phyloP scores from a whole-genome alignment of 2,888 invertebrate genomes.

The Athalia circularis region DNA sequence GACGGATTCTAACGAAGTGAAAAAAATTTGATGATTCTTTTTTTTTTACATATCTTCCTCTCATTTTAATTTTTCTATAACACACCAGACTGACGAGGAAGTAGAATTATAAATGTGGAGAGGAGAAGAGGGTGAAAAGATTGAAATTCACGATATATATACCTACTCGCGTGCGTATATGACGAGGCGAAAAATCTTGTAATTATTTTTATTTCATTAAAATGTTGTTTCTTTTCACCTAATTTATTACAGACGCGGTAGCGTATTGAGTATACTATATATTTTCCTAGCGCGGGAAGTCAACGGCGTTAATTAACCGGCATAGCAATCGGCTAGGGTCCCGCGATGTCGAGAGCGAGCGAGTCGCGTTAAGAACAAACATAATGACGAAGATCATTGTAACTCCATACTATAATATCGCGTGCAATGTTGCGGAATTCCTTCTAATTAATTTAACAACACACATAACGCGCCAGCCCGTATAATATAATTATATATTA shows the following conservation, averaged over 20 bases:
- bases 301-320: slow-evolving; percentile 33
- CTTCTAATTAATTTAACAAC: slow-evolving; percentile 21
- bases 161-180: too few relatives aligned
- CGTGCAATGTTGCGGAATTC: background rate
- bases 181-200: background rate
- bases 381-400: slow-evolving; percentile 23
- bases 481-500: too few relatives aligned
- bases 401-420: background rate
- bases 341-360: background rate
- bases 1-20: too few relatives aligned
- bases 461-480: slow-evolving; percentile 2
- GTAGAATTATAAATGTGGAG: too few relatives aligned
- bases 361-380: slow-evolving; percentile 15
- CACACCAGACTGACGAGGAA: too few relatives aligned
- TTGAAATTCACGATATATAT: too few relatives aligned
- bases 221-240: too few relatives aligned
- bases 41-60: too few relatives aligned
- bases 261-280: background rate
- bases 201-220: background rate
- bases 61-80: too few relatives aligned
- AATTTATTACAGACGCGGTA: too few relatives aligned
- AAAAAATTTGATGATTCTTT: too few relatives aligned
- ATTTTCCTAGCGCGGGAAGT: slow-evolving; percentile 17
- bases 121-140: too few relatives aligned
- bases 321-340: background rate